Base-by-base conservation (phyloP, 2,113 vertebrate genomes). In the Pica pica region DNA sequence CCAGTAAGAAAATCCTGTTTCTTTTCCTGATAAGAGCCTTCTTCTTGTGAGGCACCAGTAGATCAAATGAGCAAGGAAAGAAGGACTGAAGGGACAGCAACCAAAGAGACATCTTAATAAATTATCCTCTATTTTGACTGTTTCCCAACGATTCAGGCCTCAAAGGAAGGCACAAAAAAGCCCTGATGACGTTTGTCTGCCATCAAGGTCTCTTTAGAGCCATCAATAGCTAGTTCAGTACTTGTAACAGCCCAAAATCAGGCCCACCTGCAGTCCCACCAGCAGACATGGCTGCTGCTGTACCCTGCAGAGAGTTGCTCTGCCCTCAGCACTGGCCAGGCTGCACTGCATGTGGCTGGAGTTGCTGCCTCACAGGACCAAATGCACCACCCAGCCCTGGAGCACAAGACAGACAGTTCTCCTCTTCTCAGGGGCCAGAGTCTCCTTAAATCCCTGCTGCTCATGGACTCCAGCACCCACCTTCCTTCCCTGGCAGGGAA, bases 401-500 rank as follows among this genome's bases (percentile, higher is more conserved):
- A 20, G 16, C 9, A 42, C 50, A 73, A 46, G 27, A 83, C 28
- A 73, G 26, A 9, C 19, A 12, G 50, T n/a, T 53, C 46, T 89
- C 42, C 46, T 83, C 68, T 53, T 69, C 42, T 68, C 2, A 1
- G 60, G 57, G 30, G 44, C 0, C 0, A 55, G 46, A 71, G 53
- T 46, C 27, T 13, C 31, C 65, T 63, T 39, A 33, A 94, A 78
- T 16, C 27, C 56, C 13, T 3, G 6, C 26, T 75, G 61, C 0
- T 1, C 24, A 7, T 12, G 41, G 74, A 80, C 17, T 81, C n/a
- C 83, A 78, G 90, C 71, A 75, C 68, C 42, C 91, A 64, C 55
- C 59, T 91, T 92, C 71, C 70, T 87, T 46, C 50, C 27, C 31
- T 61, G 76, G 90, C 65, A 84, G 37, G 70, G 79, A 60, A 79